Evolutionary conservation across 2,888 invertebrate genomes (phyloP).

Genomic region (Pediacus dermestoides): DNA sequence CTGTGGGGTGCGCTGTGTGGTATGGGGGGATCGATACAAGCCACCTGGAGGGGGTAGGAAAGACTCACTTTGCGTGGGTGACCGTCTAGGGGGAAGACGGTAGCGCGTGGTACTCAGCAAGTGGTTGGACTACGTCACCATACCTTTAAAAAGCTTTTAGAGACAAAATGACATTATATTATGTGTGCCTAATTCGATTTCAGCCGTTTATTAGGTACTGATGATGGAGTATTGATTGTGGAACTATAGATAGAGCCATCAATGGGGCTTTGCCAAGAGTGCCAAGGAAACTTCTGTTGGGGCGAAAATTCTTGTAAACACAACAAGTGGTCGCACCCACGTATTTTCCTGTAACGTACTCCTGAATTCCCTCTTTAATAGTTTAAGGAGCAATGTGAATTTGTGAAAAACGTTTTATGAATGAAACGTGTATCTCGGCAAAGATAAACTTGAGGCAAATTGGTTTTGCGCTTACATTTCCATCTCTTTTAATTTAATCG

Average conservation of each 20-base stretch:
- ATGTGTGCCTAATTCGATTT: no score
- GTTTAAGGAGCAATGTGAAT: constrained; percentile 2
- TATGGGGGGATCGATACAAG: constrained; percentile 31
- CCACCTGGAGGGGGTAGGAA: constrained; percentile 36
- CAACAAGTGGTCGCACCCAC: constrained; percentile 38
- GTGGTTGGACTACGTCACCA: constrained; percentile 16
- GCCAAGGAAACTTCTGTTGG: no score
- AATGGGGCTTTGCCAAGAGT: no score
- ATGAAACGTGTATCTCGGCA: constrained; percentile 11
- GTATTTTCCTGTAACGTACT: constrained; percentile 15
- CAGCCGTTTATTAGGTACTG: no score
- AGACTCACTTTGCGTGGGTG: constrained; percentile 45
- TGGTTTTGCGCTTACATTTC: no score
- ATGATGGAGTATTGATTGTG: no score
- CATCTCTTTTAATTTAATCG: no score
- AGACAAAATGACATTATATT: neutral
- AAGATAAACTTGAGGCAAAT: no score
- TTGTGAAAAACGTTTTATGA: constrained; percentile 11
- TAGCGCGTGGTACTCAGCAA: constrained; percentile 30
- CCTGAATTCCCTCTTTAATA: constrained; percentile 2
- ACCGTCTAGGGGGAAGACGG: constrained; percentile 41
- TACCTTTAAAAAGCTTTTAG: neutral
- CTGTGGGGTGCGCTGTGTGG: constrained; percentile 26
- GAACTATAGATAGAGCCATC: no score
- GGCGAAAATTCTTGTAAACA: no score